Percentiles rank a stretch among this genome's conserved stretches.
Evolutionary conservation across 1,140 invertebrate species (phyloP).

Genomic region (Danaus plexippus): DNA sequence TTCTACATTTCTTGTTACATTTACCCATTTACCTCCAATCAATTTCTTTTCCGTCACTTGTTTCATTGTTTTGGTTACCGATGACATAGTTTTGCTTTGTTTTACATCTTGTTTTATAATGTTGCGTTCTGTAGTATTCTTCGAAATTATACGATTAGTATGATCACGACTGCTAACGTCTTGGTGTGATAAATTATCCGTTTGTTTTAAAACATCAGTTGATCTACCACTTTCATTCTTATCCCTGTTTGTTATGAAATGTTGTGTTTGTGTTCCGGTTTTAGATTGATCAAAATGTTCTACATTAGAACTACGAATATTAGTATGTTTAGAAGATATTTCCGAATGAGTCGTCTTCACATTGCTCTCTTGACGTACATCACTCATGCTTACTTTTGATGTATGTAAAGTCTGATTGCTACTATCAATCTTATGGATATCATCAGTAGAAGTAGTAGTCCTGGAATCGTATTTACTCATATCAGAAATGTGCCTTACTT

Average conservation of each 20-base stretch:
- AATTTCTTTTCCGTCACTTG: slow-evolving; percentile 64
- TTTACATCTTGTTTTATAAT: slow-evolving; percentile 39
- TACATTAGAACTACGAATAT: slow-evolving; percentile 9
- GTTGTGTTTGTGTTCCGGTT: slow-evolving; percentile 30
- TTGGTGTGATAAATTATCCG: slow-evolving; percentile 15
- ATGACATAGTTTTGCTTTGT: slow-evolving; percentile 38
- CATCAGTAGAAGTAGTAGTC: no score
- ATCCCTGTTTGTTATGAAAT: slow-evolving; percentile 14
- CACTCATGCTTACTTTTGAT: not conserved
- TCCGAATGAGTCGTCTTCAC: slow-evolving; percentile 23
- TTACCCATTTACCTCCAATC: slow-evolving; percentile 59
- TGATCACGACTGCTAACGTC: slow-evolving; percentile 23
- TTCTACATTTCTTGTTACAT: slow-evolving; percentile 56
- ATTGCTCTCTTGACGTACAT: slow-evolving; percentile 17
- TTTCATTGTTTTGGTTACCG: slow-evolving; percentile 54
- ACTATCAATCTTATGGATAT: no score
- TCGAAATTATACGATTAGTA: slow-evolving; percentile 23
- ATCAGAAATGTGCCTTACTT: no score
- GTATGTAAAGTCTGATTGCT: no score
- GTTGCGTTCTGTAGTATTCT: slow-evolving; percentile 34
- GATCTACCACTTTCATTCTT: no score
- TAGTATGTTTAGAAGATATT: slow-evolving; percentile 27
- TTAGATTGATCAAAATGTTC: slow-evolving; percentile 36
- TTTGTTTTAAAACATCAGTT: slow-evolving; percentile 1
- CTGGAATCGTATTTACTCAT: no score